A percentile compares a stretch with the other conserved stretches of the same genome.
Conservation (phyloP, 2,888 invertebrate species). For the Amiota mariae region DNA sequence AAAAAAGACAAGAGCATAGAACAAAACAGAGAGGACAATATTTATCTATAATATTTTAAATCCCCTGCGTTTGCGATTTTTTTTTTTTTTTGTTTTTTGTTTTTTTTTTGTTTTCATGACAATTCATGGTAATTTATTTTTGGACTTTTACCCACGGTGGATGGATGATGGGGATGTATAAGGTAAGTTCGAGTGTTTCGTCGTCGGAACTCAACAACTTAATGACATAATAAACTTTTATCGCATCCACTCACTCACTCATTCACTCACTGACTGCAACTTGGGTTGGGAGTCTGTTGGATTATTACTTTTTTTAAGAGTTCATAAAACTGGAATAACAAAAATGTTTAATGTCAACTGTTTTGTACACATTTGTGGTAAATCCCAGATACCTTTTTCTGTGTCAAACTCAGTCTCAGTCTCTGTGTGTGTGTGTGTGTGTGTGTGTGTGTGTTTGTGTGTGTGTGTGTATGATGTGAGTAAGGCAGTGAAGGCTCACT, state of each 20-base stretch:
- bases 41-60: slow-evolving; percentile 17
- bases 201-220: neutral
- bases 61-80: slow-evolving; percentile 13
- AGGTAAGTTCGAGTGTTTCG: too few species aligned
- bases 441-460: too few species aligned
- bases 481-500: too few species aligned
- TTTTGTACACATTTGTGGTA: slow-evolving; percentile 46
- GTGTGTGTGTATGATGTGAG: too few species aligned
- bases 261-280: too few species aligned
- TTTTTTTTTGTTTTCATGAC: too few species aligned
- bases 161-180: too few species aligned
- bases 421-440: too few species aligned
- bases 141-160: too few species aligned
- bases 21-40: neutral
- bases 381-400: neutral
- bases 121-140: too few species aligned
- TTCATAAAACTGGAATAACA: slow-evolving; percentile 61
- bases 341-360: slow-evolving; percentile 48
- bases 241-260: slow-evolving; percentile 22
- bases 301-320: slow-evolving; percentile 46
- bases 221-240: slow-evolving; percentile 13
- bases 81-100: neutral
- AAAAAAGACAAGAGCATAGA: neutral
- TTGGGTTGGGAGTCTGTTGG: slow-evolving; percentile 38
- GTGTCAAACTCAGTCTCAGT: too few species aligned